phyloP scores from a whole-genome alignment of 2,113 vertebrate genomes.

The Mirza zaza region DNA sequence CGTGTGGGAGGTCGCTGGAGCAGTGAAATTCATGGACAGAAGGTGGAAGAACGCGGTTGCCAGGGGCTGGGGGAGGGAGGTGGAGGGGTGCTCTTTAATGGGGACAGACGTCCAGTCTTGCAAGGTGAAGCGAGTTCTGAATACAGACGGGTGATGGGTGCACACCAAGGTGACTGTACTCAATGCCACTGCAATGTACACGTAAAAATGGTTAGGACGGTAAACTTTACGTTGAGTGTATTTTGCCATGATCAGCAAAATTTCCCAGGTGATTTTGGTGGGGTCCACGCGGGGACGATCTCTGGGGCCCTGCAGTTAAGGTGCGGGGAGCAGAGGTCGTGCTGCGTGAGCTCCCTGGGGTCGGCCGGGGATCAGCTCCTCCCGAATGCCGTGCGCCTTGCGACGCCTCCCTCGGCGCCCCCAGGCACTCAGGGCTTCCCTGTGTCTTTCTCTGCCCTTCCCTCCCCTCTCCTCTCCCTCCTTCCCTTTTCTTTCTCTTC shows the following conservation, averaged over 20 bases:
- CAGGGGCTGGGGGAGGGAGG: background rate
- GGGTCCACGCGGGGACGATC: background rate
- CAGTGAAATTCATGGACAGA: background rate
- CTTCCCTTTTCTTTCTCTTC: too few relatives aligned
- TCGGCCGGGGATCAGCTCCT: accelerated
- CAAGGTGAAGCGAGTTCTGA: too few relatives aligned
- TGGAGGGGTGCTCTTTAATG: accelerated
- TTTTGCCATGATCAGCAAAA: background rate
- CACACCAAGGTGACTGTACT: background rate
- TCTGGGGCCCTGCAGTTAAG: background rate
- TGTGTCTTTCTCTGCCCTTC: too few relatives aligned
- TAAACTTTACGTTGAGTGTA: background rate
- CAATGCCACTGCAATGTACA: background rate
- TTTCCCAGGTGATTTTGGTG: background rate
- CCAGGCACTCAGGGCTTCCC: background rate
- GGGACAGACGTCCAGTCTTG: background rate
- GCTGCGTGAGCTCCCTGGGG: background rate
- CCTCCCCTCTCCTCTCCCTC: too few relatives aligned
- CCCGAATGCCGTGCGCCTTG: background rate
- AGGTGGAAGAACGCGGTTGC: background rate
- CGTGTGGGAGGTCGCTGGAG: background rate
- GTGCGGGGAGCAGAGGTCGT: accelerated
- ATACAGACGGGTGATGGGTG: background rate
- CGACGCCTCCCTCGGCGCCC: background rate
- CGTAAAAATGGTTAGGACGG: background rate